These are phyloP conservation scores for Tetranychus piercei DNA, from an alignment of 2,888 invertebrate genomes.

Conservation along the genomic window DNA sequence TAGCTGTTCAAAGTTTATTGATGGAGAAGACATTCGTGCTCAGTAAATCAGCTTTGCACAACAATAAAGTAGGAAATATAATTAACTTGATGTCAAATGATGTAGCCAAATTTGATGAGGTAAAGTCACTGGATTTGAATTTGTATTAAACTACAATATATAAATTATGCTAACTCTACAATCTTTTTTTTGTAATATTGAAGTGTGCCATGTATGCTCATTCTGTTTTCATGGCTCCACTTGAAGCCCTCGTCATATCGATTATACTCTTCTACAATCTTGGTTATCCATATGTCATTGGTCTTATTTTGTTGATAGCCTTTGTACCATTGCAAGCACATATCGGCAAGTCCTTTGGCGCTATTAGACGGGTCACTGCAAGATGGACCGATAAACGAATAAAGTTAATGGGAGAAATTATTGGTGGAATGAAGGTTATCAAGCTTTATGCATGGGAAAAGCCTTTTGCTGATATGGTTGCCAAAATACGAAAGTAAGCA, in stretches of 20 bases:
- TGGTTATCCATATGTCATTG: constrained; percentile 50
- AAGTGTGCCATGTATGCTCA: background rate
- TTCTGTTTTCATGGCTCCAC: constrained; percentile 38
- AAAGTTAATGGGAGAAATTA: constrained; percentile 79
- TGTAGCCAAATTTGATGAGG: constrained; percentile 64
- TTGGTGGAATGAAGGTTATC: constrained; percentile 76
- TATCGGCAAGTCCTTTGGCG: constrained; percentile 33
- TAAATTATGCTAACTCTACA: background rate
- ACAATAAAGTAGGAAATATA: constrained; percentile 73
- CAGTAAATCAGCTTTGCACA: constrained; percentile 58
- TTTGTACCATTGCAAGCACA: constrained; percentile 51
- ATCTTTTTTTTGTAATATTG: background rate
- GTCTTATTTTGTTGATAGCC: constrained; percentile 54
- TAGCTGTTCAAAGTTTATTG: constrained; percentile 60
- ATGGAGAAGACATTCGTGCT: constrained; percentile 48
- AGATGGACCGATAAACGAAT: constrained; percentile 68
- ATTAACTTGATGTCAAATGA: constrained; percentile 87
- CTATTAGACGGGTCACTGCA: constrained; percentile 56
- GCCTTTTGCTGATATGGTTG: constrained; percentile 62
- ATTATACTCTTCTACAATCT: constrained; percentile 58
- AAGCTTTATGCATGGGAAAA: constrained; percentile 93
- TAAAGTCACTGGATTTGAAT: constrained; percentile 24
- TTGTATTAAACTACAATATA: background rate
- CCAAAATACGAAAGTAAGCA: constrained; percentile 48
- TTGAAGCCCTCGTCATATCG: constrained; percentile 57